Evolutionary conservation across 2,113 vertebrate genomes (phyloP).

Genomic region (Plotosus lineatus): DNA sequence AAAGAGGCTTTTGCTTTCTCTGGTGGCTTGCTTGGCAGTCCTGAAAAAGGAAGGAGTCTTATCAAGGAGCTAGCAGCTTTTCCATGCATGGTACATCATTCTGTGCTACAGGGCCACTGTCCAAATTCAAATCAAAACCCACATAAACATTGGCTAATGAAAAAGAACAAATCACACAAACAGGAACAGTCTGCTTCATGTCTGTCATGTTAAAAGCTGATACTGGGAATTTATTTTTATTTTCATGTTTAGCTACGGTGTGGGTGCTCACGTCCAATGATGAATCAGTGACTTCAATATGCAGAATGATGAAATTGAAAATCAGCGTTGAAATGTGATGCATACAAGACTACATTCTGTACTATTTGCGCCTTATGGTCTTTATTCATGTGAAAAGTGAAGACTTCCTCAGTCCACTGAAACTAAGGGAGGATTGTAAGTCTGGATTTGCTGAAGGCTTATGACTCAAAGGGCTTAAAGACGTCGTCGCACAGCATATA

Average conservation of each 20-base stretch:
- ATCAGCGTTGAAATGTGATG: neutral
- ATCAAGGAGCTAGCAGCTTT: constrained; percentile 51
- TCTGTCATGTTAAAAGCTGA: constrained; percentile 13
- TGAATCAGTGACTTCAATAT: constrained; percentile 20
- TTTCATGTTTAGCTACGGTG: constrained; percentile 5
- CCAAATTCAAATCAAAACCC: constrained; percentile 27
- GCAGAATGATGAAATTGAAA: constrained; percentile 12
- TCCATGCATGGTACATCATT: constrained; percentile 42
- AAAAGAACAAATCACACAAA: constrained; percentile 23
- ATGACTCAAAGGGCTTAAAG: neutral
- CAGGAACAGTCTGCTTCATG: neutral
- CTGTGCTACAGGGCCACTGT: constrained; percentile 18
- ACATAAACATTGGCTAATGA: constrained; percentile 24
- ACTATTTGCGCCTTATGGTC: neutral
- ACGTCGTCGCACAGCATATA: neutral
- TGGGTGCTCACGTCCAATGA: constrained; percentile 21
- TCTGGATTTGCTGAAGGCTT: neutral
- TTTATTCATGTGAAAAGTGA: neutral
- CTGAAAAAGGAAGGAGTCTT: constrained; percentile 36
- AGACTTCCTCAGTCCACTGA: neutral
- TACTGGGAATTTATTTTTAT: constrained; percentile 7
- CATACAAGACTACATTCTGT: neutral
- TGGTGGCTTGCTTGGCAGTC: constrained; percentile 40
- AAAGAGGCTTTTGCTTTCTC: constrained; percentile 48
- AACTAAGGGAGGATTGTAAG: neutral